Evolutionary conservation across 2,888 invertebrate genomes (phyloP).

Genomic region (Xanthia togata): DNA sequence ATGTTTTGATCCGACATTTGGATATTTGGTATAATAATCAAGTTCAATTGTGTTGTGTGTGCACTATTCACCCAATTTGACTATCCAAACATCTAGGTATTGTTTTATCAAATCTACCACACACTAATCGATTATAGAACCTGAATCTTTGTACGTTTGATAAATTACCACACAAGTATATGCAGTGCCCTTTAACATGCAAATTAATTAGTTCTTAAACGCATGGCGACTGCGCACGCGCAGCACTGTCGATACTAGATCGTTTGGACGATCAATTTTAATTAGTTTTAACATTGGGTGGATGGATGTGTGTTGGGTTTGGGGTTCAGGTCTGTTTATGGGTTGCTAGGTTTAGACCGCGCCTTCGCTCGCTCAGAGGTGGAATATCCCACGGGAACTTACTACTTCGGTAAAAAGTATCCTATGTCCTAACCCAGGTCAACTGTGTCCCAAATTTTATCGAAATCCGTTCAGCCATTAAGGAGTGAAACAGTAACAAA

Average conservation of each 20-base stretch:
- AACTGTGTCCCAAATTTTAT: too few relatives aligned
- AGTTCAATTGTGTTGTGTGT: too few relatives aligned
- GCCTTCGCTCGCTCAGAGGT: neutral
- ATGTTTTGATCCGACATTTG: neutral
- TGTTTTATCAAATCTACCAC: too few relatives aligned
- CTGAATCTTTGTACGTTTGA: neutral
- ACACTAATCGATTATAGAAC: too few relatives aligned
- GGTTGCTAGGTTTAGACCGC: too few relatives aligned
- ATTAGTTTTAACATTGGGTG: slow-evolving; percentile 1
- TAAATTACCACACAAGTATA: slow-evolving; percentile 6
- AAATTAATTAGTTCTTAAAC: slow-evolving; percentile 30
- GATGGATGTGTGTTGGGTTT: neutral
- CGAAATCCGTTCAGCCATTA: neutral
- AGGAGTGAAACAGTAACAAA: neutral
- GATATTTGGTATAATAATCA: neutral
- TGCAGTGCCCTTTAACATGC: neutral
- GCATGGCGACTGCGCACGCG: slow-evolving; percentile 8
- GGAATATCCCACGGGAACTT: neutral
- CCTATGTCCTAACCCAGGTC: neutral
- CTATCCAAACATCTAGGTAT: too few relatives aligned
- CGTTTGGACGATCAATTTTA: slow-evolving; percentile 2
- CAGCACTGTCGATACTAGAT: slow-evolving; percentile 12
- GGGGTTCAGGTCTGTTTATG: neutral
- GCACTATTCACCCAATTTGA: too few relatives aligned
- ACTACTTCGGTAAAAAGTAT: neutral